phyloP scores from a whole-genome alignment of 2,888 invertebrate species.

The Pristionchus fissidentatus region DNA sequence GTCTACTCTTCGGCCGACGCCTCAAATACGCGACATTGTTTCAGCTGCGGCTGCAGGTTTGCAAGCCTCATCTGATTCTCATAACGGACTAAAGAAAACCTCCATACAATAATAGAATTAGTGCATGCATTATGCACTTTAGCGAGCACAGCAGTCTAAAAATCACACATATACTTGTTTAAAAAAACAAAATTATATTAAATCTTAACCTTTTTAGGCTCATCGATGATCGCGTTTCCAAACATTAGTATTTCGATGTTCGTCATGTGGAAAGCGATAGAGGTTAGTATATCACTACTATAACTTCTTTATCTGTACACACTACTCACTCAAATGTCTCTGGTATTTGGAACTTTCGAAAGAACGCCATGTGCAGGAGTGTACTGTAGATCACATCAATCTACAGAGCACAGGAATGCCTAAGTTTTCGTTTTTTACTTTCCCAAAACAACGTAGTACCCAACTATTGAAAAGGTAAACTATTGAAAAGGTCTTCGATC shows the following conservation, averaged over 20 bases:
- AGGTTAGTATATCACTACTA: slow-evolving; percentile 79
- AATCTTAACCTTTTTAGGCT: neutral
- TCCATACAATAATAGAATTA: too few relatives aligned
- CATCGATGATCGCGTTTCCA: slow-evolving; percentile 82
- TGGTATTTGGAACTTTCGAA: neutral
- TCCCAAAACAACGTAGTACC: neutral
- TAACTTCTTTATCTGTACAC: neutral
- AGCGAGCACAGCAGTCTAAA: too few relatives aligned
- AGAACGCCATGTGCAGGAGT: neutral
- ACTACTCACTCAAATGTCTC: neutral
- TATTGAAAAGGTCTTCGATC: slow-evolving; percentile 71
- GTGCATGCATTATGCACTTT: too few relatives aligned
- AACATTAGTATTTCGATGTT: slow-evolving; percentile 87
- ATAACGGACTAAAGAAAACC: neutral
- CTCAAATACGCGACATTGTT: neutral
- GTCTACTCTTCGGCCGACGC: neutral
- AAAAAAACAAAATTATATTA: too few relatives aligned
- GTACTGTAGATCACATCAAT: neutral
- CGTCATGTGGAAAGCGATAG: slow-evolving; percentile 87
- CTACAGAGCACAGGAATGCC: too few relatives aligned
- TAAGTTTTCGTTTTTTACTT: neutral
- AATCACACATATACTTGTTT: too few relatives aligned
- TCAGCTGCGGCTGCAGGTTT: slow-evolving; percentile 12
- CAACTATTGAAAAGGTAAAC: neutral
- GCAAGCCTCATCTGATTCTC: neutral